Evolutionary conservation across 2,888 invertebrate genomes (phyloP), one percentile per base, ranked within the genome.

Genomic region (Pantelozetes paolii): DNA sequence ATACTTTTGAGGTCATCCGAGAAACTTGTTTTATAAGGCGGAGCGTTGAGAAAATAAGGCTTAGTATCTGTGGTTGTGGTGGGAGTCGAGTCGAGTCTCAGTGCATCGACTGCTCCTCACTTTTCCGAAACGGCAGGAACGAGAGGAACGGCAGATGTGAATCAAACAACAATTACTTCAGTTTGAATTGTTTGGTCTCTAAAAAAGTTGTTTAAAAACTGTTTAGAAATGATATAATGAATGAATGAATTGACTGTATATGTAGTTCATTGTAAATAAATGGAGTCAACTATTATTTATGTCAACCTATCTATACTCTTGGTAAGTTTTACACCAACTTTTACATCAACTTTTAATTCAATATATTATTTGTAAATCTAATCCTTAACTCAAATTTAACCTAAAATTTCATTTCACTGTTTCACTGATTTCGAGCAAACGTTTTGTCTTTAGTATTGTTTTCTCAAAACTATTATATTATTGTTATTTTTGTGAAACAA

Each of bases 191-290:
- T 57, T 57, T 57, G 26, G 57, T 23, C 36, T 30, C 9, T 1
- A 23, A 15, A 57, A 2, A 3, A 57, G 28, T 57, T 57, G 28
- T 57, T 57, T 28, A 1, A 9, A 20, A 13, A 57, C 30, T 8
- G n/a, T 23, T 57, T 13, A 13, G 15, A 42, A 42, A 42, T 42
- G 42, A 11, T 42, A 42, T 11, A 57, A 28, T 57, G 23, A 57
- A 57, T 42, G 42, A 42, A 42, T 42, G 15, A 15, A 11, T 11
- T 11, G 15, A 42, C 42, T 42, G 23, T 57, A 57, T 28, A 57
- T 57, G 57, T 57, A 57, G 57, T 57, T 57, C 57, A 57, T 28
- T 57, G 23, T 57, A 57, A 57, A 57, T 57, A 57, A 57, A 57
- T 57, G 57, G 57, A 57, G 57, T n/a, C n/a, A n/a, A 11, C 57